Evolutionary conservation across 2,113 vertebrate genomes (phyloP), one percentile per base, ranked within the genome.

Genomic region (Cheilinus undulatus): DNA sequence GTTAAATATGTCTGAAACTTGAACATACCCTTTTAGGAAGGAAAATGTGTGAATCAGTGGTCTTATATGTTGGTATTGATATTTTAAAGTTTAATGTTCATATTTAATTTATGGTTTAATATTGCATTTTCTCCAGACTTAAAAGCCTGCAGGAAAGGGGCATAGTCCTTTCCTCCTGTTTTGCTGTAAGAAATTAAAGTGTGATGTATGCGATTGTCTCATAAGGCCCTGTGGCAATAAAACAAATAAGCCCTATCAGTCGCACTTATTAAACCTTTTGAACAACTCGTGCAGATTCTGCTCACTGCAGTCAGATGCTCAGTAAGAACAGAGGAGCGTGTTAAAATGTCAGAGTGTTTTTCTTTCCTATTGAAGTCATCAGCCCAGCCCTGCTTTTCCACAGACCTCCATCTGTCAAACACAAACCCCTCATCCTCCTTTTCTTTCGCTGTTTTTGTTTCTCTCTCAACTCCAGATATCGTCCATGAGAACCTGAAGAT

Each of bases 401-500:
- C 28, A 52, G 36, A 68, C 72, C 70, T 59, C 36, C 24, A 14
- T 73, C 76, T 40, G 24, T 78, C 56, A 40, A 9, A 42, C 22
- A 23, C 45, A 38, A 24, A 3, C 58, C 32, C 27, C 42, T 69
- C 24, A 27, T 52, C n/a, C 19, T 50, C n/a, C 1, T 23, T n/a
- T 45, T 26, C 26, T 56, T n/a, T 54, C 40, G 32, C 24, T 14
- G 5, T 59, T 32, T 50, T 10, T 22, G 23, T 52, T 13, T 59
- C 34, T 76, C 1, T 17, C 22, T 72, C n/a, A 57, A 6, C 66
- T 78, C 69, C 76, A 98, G 97, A 97, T 89, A 98, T 98, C 69
- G 96, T 98, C 72, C 97, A 98, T 50, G 97, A 98, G 93, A 98
- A 98, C 87, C 87, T 97, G 87, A 98, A 98, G 93, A 97, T 98